Base-by-base conservation (phyloP, 2,113 vertebrate genomes). In the Pipa parva region DNA sequence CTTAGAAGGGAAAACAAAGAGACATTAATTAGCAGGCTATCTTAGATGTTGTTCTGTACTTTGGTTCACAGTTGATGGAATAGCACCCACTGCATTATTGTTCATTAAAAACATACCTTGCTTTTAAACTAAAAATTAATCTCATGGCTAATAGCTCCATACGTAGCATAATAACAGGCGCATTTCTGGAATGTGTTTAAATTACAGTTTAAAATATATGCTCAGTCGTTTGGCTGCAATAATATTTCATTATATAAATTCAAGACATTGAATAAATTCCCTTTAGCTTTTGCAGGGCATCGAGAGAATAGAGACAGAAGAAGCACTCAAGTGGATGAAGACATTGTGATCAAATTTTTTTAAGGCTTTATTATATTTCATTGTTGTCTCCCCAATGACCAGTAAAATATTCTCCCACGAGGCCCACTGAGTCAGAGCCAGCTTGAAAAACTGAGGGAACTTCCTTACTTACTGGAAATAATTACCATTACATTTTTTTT, bases 391-490 rank as follows among this genome's bases (percentile, higher is more conserved):
- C 85, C 89, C 84, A 81, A 85, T 85, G 88, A 83, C 84, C 84
- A 72, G 80, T 90, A 84, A 84, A 86, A 73, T 66, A 74, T 78
- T 75, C 77, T 90, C 87, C 84, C 87, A 56, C 28, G 85, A 78
- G 89, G 74, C 73, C 15, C 73, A 78, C 82, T 87, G 89, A 87
- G 80, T 85, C 84, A 85, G 84, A 78, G 87, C 88, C 87, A 88
- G 81, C 79, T 74, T 57, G 55, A 82, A 86, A 88, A 88, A 86
- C 87, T 86, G 83, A 85, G 79, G 86, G 87, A 84, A 89, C 86
- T 84, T 90, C 88, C 84, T 87, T 83, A 78, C 79, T 91, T 89
- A 88, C 89, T 89, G 89, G 89, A 90, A 91, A 84, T 85, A 80
- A 88, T 84, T 86, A 79, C 81, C 86, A 84, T 79, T 77, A 54